Evolutionary conservation across 2,797 vertebrate genomes (phyloP).

Genomic region (Tolypeutes matacus): DNA sequence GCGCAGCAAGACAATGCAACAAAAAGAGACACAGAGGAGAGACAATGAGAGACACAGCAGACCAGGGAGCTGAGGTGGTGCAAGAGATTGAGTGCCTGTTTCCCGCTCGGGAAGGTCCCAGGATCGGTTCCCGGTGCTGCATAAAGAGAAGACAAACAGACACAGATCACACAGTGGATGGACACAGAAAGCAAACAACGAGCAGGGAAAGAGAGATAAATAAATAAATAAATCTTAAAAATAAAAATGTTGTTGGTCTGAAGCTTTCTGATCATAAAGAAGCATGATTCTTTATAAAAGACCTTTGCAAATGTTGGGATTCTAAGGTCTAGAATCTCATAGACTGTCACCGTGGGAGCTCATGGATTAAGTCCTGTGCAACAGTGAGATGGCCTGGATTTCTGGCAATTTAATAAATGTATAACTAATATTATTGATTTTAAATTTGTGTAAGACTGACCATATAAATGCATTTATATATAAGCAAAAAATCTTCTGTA

Average conservation of each 20-base stretch:
- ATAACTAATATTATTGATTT: neutral
- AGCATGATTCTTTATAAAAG: neutral
- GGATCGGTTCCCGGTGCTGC: too few relatives aligned
- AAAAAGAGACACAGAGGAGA: too few relatives aligned
- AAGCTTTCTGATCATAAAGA: neutral
- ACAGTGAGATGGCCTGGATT: neutral
- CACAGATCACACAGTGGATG: too few relatives aligned
- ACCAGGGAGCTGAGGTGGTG: too few relatives aligned
- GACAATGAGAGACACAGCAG: too few relatives aligned
- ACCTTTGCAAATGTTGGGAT: neutral
- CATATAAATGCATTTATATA: neutral
- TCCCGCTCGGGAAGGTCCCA: too few relatives aligned
- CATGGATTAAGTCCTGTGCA: neutral
- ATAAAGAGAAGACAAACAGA: too few relatives aligned
- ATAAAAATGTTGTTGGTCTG: neutral
- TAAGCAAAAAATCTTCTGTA: neutral
- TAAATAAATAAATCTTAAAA: too few relatives aligned
- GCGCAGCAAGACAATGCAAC: too few relatives aligned
- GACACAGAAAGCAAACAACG: too few relatives aligned
- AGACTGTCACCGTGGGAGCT: neutral
- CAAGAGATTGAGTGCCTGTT: too few relatives aligned
- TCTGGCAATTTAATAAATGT: neutral
- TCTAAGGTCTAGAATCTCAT: neutral
- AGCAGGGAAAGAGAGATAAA: too few relatives aligned
- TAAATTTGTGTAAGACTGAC: neutral